Conservation (phyloP, 1,140 invertebrate genomes). For the Myzus persicae region DNA sequence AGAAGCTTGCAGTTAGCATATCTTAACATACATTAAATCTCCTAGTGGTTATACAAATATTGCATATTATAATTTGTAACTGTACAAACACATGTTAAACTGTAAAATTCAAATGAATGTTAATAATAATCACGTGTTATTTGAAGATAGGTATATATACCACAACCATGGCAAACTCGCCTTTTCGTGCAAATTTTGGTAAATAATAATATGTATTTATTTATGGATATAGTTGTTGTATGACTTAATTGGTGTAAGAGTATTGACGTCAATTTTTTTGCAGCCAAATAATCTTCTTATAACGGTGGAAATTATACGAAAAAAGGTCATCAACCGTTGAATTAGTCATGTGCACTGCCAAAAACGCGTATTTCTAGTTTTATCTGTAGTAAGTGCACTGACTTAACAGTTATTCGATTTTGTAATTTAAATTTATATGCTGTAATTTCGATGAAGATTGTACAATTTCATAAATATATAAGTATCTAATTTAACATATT, state of each 20-base stretch:
- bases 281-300: not conserved
- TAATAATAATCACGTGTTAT: not conserved
- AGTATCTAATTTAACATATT: not conserved
- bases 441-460: not conserved
- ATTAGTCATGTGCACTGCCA: not conserved
- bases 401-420: not conserved
- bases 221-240: not conserved
- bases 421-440: not conserved
- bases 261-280: not conserved
- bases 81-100: not conserved
- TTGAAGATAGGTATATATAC: no score
- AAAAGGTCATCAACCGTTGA: no score
- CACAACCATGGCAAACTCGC: not conserved
- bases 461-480: not conserved
- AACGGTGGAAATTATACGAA: not conserved
- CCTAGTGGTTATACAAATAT: not conserved
- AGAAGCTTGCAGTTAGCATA: not conserved
- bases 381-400: not conserved
- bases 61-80: not conserved
- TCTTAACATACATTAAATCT: not conserved
- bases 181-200: not conserved
- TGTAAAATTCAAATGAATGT: not conserved
- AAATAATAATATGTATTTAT: not conserved
- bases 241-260: not conserved
- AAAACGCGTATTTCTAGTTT: conserved; percentile 15